Conservation (phyloP, 1,140 invertebrate species). For the Phocides pigmalion region DNA sequence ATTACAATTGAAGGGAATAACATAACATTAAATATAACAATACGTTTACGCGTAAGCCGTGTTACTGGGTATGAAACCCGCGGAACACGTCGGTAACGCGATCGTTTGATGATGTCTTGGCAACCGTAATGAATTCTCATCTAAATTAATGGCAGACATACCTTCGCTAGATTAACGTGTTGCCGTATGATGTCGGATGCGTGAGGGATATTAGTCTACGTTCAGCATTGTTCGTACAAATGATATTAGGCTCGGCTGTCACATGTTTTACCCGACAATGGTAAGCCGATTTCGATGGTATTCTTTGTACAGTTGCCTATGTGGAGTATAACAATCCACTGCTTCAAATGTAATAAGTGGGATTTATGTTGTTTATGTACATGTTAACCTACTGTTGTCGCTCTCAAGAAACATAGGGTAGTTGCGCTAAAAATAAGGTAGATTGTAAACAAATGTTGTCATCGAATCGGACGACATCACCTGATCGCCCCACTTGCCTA, state of each 20-base stretch:
- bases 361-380: no score
- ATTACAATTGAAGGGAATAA: not conserved
- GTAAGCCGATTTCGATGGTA: no score
- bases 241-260: constrained; percentile 3
- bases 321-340: no score
- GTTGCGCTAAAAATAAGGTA: no score
- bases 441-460: no score
- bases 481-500: no score
- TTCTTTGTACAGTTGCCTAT: no score
- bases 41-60: not conserved
- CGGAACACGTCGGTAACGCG: constrained; percentile 19
- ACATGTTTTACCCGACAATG: not conserved
- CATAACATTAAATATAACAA: not conserved
- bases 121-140: constrained; percentile 58
- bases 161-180: constrained; percentile 56
- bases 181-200: constrained; percentile 39
- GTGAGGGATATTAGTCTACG: constrained; percentile 30
- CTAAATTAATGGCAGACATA: constrained; percentile 59
- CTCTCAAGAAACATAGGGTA: no score
- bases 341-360: no score
- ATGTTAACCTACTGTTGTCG: no score
- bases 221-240: constrained; percentile 14
- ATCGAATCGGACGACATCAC: no score
- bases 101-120: constrained; percentile 51
- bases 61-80: constrained; percentile 6